Evolutionary conservation across 2,888 invertebrate genomes (phyloP), one percentile per base, ranked within the genome.

Genomic region (Cheilosia soror): DNA sequence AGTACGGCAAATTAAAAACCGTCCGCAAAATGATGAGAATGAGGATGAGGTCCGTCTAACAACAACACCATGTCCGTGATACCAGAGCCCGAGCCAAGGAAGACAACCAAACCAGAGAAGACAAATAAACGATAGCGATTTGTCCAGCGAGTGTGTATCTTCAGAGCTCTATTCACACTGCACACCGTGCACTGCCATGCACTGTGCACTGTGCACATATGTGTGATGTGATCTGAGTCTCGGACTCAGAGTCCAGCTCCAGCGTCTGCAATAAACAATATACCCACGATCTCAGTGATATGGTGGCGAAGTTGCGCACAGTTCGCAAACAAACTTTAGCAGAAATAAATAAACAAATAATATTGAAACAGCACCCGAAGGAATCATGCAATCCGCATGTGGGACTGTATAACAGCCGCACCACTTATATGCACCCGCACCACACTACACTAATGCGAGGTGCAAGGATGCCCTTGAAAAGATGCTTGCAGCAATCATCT

Each of bases 401-500:
- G 72, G 62, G 62, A 53, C 44, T 15, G 15, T 49, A 3, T 7
- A 20, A 5, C 27, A 51, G 25, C 51, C 47, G 15, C 49, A 58
- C 47, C 57, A 37, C 13, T 15, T 33, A 29, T 47, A n/a, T 13
- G 57, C 65, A 65, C 60, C 31, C 13, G 13, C 65, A 33, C 37
- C 25, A 44, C 29, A 15, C 33, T 13, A 20, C 20, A 1, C 20
- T 20, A 69, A 9, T 13, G 25, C 31, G 47, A 68, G 68, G 51
- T 57, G 49, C 71, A 57, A 72, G 58, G 65, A 79, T 72, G 79
- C 79, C 79, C 79, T 79, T 79, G 79, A 72, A 79, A 72, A 58
- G 58, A 60, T 58, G 20, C 11, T 49, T 25, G 42, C 58, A 60
- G 42, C 58, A 60, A 58, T 47, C 53, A 49, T 62, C 62, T 60